Evolutionary conservation across 2,888 invertebrate species (phyloP).

Genomic region (Drosophila nigricruria): DNA sequence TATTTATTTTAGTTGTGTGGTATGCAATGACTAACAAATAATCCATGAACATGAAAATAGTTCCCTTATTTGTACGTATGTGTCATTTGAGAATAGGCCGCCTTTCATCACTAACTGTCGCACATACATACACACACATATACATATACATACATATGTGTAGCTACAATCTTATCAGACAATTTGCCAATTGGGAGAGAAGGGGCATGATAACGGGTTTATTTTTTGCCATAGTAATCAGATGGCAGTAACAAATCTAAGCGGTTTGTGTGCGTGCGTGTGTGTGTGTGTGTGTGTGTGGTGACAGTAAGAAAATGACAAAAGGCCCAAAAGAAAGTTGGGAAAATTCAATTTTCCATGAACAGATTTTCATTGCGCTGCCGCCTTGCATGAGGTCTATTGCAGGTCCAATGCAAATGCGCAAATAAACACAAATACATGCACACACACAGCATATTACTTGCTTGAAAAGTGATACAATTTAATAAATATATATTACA

Average conservation of each 20-base stretch:
- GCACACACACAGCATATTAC: slow-evolving; percentile 28
- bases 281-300: slow-evolving; percentile 27
- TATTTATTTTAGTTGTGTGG: slow-evolving; percentile 8
- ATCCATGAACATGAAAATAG: slow-evolving; percentile 3
- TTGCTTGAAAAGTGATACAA: slow-evolving; percentile 45
- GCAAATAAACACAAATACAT: slow-evolving; percentile 35
- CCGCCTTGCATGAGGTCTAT: slow-evolving; percentile 7
- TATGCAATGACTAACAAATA: slow-evolving; percentile 21
- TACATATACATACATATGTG: not conserved
- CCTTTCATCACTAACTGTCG: slow-evolving; percentile 30
- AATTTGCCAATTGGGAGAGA: slow-evolving; percentile 23
- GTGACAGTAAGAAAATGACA: slow-evolving; percentile 46
- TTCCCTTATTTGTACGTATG: slow-evolving; percentile 16
- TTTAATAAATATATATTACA: slow-evolving; percentile 58
- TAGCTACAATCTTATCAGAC: slow-evolving; percentile 66
- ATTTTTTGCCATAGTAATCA: slow-evolving; percentile 62
- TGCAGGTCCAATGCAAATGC: slow-evolving; percentile 33
- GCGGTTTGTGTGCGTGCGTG: slow-evolving; percentile 26
- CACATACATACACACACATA: slow-evolving; percentile 7
- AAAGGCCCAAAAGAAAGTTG: slow-evolving; percentile 64
- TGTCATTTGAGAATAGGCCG: slow-evolving; percentile 38
- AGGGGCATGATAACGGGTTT: slow-evolving; percentile 37
- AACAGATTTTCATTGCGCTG: slow-evolving; percentile 7
- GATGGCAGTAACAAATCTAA: slow-evolving; percentile 64
- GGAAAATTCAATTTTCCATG: slow-evolving; percentile 79